Conservation (phyloP, 2,888 invertebrate species). For the Ophioninae sp. region DNA sequence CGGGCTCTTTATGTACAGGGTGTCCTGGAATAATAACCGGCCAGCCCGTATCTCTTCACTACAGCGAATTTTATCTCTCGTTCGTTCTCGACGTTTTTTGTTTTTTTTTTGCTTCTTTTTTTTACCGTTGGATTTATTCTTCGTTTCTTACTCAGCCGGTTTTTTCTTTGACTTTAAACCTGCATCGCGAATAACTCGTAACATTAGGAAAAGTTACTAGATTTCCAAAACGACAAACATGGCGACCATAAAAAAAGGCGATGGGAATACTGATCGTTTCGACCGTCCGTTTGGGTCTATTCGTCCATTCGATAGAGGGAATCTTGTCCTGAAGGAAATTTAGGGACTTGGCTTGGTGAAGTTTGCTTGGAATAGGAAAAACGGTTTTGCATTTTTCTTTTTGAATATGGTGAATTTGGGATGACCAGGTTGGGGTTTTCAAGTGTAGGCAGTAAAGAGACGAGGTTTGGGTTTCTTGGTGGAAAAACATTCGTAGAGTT, state of each 20-base stretch:
- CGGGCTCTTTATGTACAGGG: constrained; percentile 78
- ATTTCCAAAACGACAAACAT: too few relatives aligned
- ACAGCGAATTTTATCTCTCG: constrained; percentile 3
- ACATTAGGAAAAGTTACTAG: not conserved
- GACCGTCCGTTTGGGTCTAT: too few relatives aligned
- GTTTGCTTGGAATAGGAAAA: not conserved
- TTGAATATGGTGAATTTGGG: not conserved
- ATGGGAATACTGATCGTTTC: too few relatives aligned
- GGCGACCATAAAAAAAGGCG: too few relatives aligned
- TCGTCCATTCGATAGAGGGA: too few relatives aligned
- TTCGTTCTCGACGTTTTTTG: not conserved
- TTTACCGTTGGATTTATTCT: not conserved
- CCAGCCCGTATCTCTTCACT: constrained; percentile 30
- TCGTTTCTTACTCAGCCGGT: not conserved
- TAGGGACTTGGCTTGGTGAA: too few relatives aligned
- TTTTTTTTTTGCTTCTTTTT: not conserved
- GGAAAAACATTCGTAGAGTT: too few relatives aligned
- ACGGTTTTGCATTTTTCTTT: not conserved
- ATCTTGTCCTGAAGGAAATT: too few relatives aligned
- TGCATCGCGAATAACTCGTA: constrained; percentile 23
- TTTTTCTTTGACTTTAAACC: constrained; percentile 3
- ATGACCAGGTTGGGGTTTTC: not conserved
- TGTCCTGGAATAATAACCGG: constrained; percentile 67
- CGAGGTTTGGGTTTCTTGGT: too few relatives aligned
- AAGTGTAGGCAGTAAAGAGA: not conserved